Evolutionary conservation across 2,888 invertebrate genomes (phyloP).

Genomic region (Tachina grossa): DNA sequence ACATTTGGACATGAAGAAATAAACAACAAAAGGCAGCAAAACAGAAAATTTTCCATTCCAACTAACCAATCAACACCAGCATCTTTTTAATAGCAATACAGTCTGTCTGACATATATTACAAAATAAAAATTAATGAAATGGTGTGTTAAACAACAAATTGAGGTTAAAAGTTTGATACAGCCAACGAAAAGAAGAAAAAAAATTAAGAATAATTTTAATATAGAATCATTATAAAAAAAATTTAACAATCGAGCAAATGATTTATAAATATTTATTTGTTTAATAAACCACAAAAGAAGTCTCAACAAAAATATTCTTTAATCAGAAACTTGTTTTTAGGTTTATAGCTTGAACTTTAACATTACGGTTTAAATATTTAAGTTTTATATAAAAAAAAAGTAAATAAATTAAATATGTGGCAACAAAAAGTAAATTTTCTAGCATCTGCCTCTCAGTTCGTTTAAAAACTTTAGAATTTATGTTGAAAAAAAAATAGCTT

Average conservation of each 20-base stretch:
- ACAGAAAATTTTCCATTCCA: background rate
- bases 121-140: conserved; percentile 54
- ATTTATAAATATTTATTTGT: conserved; percentile 8
- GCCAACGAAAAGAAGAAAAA: conserved; percentile 17
- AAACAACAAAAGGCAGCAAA: background rate
- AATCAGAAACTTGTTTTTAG: conserved; percentile 2
- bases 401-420: background rate
- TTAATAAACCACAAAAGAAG: background rate
- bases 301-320: conserved; percentile 4
- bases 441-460: no score
- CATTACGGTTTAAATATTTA: background rate
- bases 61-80: conserved; percentile 30
- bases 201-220: background rate
- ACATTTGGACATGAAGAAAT: background rate
- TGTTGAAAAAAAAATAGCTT: background rate
- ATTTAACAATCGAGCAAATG: background rate
- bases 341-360: conserved; percentile 3
- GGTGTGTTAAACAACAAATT: conserved; percentile 59
- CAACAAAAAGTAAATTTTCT: background rate
- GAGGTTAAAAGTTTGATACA: conserved; percentile 64
- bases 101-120: conserved; percentile 4
- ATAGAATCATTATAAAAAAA: background rate
- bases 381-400: background rate
- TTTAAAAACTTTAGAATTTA: background rate
- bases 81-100: background rate